Evolutionary conservation across 2,888 invertebrate species (phyloP).

Genomic region (Melanotus villosus): DNA sequence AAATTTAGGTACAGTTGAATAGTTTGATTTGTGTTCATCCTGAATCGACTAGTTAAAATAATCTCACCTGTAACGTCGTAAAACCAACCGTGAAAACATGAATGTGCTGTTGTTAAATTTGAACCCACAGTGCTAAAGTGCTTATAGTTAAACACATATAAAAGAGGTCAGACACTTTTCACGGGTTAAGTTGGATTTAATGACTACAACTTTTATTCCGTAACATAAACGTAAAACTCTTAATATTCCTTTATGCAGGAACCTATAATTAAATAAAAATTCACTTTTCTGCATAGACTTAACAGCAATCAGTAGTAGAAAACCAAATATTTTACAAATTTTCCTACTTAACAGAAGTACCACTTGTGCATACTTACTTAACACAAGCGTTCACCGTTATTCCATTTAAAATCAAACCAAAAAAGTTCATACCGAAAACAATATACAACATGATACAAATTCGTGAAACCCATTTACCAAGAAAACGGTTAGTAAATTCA

Average conservation of each 20-base stretch:
- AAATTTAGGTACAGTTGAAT: slow-evolving; percentile 44
- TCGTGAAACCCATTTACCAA: neutral
- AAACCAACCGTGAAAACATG: slow-evolving; percentile 49
- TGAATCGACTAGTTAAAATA: slow-evolving; percentile 52
- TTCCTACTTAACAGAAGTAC: neutral
- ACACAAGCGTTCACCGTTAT: slow-evolving; percentile 3
- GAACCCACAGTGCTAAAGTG: slow-evolving; percentile 54
- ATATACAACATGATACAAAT: too few species aligned
- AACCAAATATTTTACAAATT: slow-evolving; percentile 11
- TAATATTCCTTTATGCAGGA: slow-evolving; percentile 48
- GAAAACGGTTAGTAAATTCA: neutral
- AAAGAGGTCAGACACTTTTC: slow-evolving; percentile 38
- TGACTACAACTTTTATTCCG: slow-evolving; percentile 40
- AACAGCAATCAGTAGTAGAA: slow-evolving; percentile 22
- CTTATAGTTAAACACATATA: slow-evolving; percentile 54
- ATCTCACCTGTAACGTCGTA: slow-evolving; percentile 54
- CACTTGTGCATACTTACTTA: slow-evolving; percentile 9
- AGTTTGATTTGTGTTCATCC: slow-evolving; percentile 46
- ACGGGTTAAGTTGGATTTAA: slow-evolving; percentile 38
- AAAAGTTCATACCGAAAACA: too few species aligned
- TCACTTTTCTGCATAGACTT: slow-evolving; percentile 43
- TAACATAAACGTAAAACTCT: slow-evolving; percentile 47
- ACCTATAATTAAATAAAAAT: slow-evolving; percentile 50
- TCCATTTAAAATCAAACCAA: neutral
- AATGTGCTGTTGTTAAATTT: slow-evolving; percentile 50